Percentiles rank a stretch among this genome's conserved stretches.
Conservation (phyloP, 1,140 invertebrate species). For the Orius insidiosus region DNA sequence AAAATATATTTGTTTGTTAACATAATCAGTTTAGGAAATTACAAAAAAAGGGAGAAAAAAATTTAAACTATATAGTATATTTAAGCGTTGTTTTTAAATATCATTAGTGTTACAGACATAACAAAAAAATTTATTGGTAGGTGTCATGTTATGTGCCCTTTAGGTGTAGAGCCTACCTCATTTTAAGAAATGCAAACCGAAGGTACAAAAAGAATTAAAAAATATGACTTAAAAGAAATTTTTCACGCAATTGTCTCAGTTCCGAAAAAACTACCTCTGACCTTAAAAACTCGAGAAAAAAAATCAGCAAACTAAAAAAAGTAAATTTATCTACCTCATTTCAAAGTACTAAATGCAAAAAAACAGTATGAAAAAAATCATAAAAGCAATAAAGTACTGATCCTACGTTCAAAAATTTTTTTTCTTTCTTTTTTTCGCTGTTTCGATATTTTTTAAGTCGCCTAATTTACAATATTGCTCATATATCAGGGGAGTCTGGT, state of each 20-base stretch:
- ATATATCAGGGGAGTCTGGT: no score
- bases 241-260: constrained; percentile 7
- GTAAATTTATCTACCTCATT: constrained; percentile 9
- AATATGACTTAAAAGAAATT: constrained; percentile 1
- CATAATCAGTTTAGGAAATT: constrained; percentile 15
- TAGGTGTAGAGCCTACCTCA: constrained; percentile 9
- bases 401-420: no score
- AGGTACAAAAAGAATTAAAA: constrained; percentile 10
- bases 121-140: no score
- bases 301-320: constrained; percentile 2
- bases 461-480: no score
- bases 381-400: no score
- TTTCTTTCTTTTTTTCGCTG: no score
- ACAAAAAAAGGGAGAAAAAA: neutral
- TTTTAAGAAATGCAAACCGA: constrained; percentile 2
- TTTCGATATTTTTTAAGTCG: no score
- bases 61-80: no score
- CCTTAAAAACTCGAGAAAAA: neutral
- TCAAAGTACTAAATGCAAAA: no score
- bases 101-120: constrained; percentile 12
- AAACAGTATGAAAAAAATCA: no score
- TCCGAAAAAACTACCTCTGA: constrained; percentile 8
- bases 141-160: no score
- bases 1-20: constrained; percentile 13
- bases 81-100: constrained; percentile 3